phyloP scores from a whole-genome alignment of 2,113 vertebrate species.

The Hemiscyllium ocellatum region DNA sequence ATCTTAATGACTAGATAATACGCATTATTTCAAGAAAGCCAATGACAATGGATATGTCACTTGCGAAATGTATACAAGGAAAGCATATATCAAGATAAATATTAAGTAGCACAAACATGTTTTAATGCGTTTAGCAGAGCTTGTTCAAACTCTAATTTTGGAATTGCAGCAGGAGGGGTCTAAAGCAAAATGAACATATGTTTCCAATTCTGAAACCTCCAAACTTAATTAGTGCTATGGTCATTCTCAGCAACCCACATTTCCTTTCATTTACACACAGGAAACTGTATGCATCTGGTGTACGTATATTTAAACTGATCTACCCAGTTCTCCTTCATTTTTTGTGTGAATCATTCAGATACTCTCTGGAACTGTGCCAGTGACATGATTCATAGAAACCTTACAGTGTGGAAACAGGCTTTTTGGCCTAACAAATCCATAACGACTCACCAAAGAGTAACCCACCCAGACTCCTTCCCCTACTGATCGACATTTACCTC shows the following conservation, averaged over 20 bases:
- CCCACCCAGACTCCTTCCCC: too few species aligned
- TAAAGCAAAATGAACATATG: not conserved
- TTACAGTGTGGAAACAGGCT: too few species aligned
- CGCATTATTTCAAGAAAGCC: not conserved
- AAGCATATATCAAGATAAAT: not conserved
- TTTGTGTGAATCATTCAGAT: not conserved
- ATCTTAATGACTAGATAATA: not conserved
- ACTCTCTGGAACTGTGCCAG: not conserved
- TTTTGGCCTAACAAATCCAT: too few species aligned
- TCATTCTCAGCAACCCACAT: not conserved
- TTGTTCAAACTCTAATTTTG: not conserved
- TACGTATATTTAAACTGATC: not conserved
- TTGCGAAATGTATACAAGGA: not conserved
- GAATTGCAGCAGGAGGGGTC: not conserved
- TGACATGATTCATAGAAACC: not conserved
- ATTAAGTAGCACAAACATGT: not conserved
- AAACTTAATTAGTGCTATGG: not conserved
- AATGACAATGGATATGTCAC: too few species aligned
- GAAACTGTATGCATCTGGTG: not conserved
- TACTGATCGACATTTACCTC: too few species aligned
- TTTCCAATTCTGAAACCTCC: not conserved
- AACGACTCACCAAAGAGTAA: too few species aligned
- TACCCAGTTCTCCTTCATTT: not conserved
- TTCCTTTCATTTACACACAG: not conserved
- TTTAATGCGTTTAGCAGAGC: not conserved